These are phyloP conservation scores for Stomatorhinus walkeri DNA, from an alignment of 2,797 vertebrate genomes.

Conservation along the genomic window DNA sequence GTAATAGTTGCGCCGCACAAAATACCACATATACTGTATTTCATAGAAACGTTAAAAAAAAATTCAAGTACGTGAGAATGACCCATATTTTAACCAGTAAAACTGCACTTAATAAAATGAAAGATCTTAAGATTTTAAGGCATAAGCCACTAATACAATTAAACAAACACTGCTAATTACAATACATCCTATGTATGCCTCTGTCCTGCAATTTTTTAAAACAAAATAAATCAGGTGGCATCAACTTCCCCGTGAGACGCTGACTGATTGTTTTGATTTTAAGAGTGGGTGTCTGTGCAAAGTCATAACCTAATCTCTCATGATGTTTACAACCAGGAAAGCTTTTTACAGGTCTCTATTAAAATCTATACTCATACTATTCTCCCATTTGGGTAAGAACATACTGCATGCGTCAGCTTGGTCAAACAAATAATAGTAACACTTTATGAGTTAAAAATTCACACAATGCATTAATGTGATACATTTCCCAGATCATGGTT, in stretches of 20 bases:
- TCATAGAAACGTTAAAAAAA: background rate
- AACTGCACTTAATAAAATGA: background rate
- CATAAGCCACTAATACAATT: background rate
- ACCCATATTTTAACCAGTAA: background rate
- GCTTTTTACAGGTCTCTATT: background rate
- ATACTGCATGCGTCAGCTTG: background rate
- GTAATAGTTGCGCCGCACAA: background rate
- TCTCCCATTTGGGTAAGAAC: background rate
- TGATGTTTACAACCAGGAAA: background rate
- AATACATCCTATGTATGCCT: background rate
- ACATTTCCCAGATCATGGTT: background rate
- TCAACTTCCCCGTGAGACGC: background rate
- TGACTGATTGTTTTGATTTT: background rate
- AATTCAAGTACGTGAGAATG: background rate
- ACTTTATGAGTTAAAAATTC: background rate
- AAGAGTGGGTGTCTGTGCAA: background rate
- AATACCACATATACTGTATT: background rate
- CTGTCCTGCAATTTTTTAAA: background rate
- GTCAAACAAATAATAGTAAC: background rate
- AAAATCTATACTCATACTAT: background rate
- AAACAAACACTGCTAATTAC: background rate
- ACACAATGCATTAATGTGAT: background rate
- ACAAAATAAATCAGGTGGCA: background rate
- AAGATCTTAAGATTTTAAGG: background rate
- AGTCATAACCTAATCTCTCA: background rate